These are phyloP conservation scores for Argynnis bischoffii DNA, from an alignment of 2,888 invertebrate species.

Conservation along the genomic window DNA sequence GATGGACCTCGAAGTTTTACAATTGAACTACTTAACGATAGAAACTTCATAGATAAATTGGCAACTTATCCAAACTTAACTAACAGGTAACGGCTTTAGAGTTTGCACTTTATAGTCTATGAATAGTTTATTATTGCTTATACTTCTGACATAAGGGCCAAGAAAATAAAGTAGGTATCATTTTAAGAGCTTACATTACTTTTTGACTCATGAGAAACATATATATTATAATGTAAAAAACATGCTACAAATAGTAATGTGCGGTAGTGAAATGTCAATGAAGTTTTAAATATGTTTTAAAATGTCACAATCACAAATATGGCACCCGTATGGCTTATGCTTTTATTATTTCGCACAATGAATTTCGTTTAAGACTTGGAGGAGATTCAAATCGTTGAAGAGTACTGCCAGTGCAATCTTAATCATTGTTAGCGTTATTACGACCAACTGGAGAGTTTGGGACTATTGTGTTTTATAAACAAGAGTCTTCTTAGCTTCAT, in stretches of 20 bases:
- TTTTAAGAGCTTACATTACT: background rate
- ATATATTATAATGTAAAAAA: too few species aligned
- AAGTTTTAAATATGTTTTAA: conserved; percentile 1
- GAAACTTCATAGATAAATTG: conserved; percentile 60
- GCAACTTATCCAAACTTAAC: conserved; percentile 55
- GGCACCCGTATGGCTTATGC: conserved; percentile 35
- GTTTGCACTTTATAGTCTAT: conserved; percentile 14
- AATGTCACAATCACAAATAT: conserved; percentile 14
- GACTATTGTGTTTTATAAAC: conserved; percentile 18
- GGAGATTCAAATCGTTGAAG: conserved; percentile 61
- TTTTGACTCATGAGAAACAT: too few species aligned
- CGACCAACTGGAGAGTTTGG: conserved; percentile 42
- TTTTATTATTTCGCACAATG: conserved; percentile 62
- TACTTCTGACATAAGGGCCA: conserved; percentile 1
- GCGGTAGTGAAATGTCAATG: too few species aligned
- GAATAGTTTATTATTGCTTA: conserved; percentile 22
- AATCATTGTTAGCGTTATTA: conserved; percentile 64
- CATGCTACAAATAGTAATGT: too few species aligned
- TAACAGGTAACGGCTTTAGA: conserved; percentile 15
- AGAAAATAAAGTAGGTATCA: background rate
- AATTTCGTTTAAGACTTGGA: conserved; percentile 75
- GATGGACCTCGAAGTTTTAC: conserved; percentile 55
- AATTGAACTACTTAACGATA: conserved; percentile 50
- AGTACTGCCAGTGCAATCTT: conserved; percentile 56
- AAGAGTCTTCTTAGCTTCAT: conserved; percentile 6